Evolutionary conservation across 2,113 vertebrate genomes (phyloP), one percentile per base, ranked within the genome.

Genomic region (Ivindomyrus marchei): DNA sequence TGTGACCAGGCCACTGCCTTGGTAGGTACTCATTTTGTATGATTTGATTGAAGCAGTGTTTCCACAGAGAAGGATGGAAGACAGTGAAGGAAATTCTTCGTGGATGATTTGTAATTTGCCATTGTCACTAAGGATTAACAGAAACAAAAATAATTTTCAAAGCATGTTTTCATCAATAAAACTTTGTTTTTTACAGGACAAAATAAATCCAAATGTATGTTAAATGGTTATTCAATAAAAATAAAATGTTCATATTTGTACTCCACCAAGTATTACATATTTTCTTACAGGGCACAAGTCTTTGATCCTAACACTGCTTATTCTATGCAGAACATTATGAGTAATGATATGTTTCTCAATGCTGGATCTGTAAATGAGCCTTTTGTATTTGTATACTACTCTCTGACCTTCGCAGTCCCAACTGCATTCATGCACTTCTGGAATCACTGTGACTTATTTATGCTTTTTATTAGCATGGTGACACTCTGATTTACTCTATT

Each of bases 141-240:
- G 45, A 27, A 77, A 62, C n/a, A 11, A 13, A 49, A 13, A 49
- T 15, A 17, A 88, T 24, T n/a, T 47, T 66, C 24, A 70, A 46
- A 49, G 3, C 74, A 80, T 2, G 74, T 80, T 80, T 19, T 80
- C 74, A 42, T 80, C 74, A 58, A 27, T 47, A 70, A 21, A 89
- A 89, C 58, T 89, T 27, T 89, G 24, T 46, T 74, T 89, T 89
- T 49, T 49, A 46, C 17, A 77, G 42, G 27, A 88, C n/a, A 49
- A 88, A 88, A 27, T 50, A 2, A 15, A 80, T 42, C 36, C 11
- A 80, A 80, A 80, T 42, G 36, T 15, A 42, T 80, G 5, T 77
- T 77, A 77, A 77, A 77, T 39, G 36, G 36, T 8, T 42, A 39
- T 6, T 80, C 15, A 80, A 80, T 80, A 5, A 17, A 5, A 80